phyloP scores from a whole-genome alignment of 2,888 invertebrate species.

The Lasioglossum morio region DNA sequence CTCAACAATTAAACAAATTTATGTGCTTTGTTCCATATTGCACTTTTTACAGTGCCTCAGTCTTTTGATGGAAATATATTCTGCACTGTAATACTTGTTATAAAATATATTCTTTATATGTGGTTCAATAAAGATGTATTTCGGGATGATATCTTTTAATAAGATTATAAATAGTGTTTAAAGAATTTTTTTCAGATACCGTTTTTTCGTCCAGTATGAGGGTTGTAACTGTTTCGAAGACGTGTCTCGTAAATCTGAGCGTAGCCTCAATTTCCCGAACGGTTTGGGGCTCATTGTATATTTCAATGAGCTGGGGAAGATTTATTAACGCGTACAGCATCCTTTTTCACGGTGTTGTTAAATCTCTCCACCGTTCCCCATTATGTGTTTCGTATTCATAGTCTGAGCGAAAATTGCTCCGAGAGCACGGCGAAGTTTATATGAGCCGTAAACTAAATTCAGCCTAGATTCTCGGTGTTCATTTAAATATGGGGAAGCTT shows the following conservation, averaged over 20 bases:
- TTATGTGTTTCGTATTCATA: constrained; percentile 82
- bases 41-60: no score
- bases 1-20: no score
- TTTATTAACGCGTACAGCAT: constrained; percentile 68
- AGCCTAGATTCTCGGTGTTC: constrained; percentile 76
- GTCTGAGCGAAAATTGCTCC: constrained; percentile 81
- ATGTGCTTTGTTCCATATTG: no score
- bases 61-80: no score
- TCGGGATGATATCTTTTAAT: not conserved
- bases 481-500: constrained; percentile 71
- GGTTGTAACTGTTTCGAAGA: not conserved
- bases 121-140: no score
- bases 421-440: constrained; percentile 81
- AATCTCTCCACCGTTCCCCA: constrained; percentile 74
- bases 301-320: constrained; percentile 71
- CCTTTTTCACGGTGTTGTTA: constrained; percentile 74
- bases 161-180: not conserved
- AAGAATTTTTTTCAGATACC: not conserved
- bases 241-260: not conserved
- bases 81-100: no score
- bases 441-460: constrained; percentile 80
- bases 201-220: not conserved
- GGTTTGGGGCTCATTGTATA: constrained; percentile 62
- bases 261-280: constrained; percentile 26
- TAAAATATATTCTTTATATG: no score